Base-by-base conservation (phyloP, 2,113 vertebrate genomes). In the Anoura caudifer region DNA sequence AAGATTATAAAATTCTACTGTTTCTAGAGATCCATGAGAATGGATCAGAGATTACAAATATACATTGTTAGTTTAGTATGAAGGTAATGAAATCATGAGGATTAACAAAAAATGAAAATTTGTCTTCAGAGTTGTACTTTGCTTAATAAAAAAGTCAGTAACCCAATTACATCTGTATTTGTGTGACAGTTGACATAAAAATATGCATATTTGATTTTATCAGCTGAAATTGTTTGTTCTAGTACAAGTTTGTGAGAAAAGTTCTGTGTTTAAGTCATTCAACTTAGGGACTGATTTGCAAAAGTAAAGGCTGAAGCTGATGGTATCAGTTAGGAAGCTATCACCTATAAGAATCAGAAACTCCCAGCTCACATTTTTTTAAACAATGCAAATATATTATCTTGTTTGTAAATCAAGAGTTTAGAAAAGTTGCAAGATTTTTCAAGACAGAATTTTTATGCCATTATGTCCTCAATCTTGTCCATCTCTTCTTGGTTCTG, bases 131-230 rank as follows among this genome's bases (percentile, higher is more conserved):
- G 12, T 38, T 90, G 12, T 67, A 94, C 5, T 56, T 88, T 70
- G 24, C n/a, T 72, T 84, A 73, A 41, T 43, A 85, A 70, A 52
- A 84, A 31, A 47, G 50, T 33, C 14, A 70, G 14, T 65, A 88
- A 67, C 24, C 15, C 20, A 61, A 33, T 77, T 65, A 76, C 4
- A 84, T 38, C 10, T 24, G 67, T 24, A 65, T 77, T 43, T 77
- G 15, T 80, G 33, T 92, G 73, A 22, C 28, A 73, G 6, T 80
- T 86, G 79, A 85, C 17, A 63, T 63, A 95, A 82, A 92, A 85
- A 61, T 47, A 94, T 69, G 36, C n/a, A 28, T 31, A 70, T 83
- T 86, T 96, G 31, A 82, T 79, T 93, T 86, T 77, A 84, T 75
- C 33, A 84, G 16, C 45, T 90, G 79, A 88, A 92, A 94, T 45